Evolutionary conservation across 2,888 invertebrate species (phyloP), one percentile per base, ranked within the genome.

Genomic region (Cerceris ruficornis): DNA sequence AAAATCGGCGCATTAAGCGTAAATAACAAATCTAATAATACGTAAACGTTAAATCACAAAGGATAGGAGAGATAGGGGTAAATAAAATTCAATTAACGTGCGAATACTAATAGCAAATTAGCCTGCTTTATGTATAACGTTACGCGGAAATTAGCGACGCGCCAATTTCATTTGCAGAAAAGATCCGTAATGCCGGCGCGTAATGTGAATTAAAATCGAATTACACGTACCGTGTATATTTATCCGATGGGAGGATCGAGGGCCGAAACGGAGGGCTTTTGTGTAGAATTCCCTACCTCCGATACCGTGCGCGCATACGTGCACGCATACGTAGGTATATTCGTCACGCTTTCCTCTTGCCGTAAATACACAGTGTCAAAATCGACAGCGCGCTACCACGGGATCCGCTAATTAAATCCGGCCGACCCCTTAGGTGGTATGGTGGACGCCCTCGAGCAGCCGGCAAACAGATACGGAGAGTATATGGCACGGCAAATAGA

Each of bases 401-500:
- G 62, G 54, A 58, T 39, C 57, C 60, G 75, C 73, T 84, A 80
- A 84, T 84, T 85, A 84, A 84, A 84, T 84, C 74, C 82, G 61
- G 52, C 46, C 57, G 54, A 70, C 60, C 85, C 28, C 84, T 84
- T 84, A 84, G 68, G 68, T 74, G 62, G 61, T 62, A 55, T 61
- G 49, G 69, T 39, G 58, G 50, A 9, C 15, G 28, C 42, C 50
- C 41, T 28, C 66, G 67, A 70, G 69, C 58, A 81, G 83, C 62
- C 66, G 71, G 72, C 75, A 83, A 85, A 82, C 80, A 72, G 86
- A 85, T 76, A 79, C 77, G 61, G 59, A 69, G 17, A 54, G 70
- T 65, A 75, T 77, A 75, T 75, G 75, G 76, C 59, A 28, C 65
- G 69, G 81, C 83, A 88, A 88, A 88, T 88, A 88, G 88, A 88